Evolutionary conservation across 2,888 invertebrate genomes (phyloP).

Genomic region (Caenorhabditis sulstoni): DNA sequence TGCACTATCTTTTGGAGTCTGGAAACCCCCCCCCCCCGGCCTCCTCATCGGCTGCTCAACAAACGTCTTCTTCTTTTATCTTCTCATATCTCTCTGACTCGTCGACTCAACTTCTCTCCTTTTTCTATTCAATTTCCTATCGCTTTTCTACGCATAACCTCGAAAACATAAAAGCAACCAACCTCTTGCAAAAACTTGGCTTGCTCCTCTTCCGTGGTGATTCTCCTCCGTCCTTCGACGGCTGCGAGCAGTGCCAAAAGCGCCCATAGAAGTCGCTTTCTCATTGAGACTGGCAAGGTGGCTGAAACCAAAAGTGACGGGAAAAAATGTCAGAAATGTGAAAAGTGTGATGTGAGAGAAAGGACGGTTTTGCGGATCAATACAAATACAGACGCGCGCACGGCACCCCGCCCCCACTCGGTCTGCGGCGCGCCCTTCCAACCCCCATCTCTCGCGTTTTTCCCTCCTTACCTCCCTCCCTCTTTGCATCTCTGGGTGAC

Average conservation of each 20-base stretch:
- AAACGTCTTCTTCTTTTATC: too few relatives aligned
- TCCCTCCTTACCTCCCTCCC: constrained; percentile 54
- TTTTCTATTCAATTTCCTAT: neutral
- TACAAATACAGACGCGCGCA: constrained; percentile 44
- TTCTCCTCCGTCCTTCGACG: constrained; percentile 3
- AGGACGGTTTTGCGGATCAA: constrained; percentile 43
- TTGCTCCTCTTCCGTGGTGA: constrained; percentile 45
- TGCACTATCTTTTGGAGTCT: neutral
- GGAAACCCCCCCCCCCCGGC: too few relatives aligned
- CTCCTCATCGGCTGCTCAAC: too few relatives aligned
- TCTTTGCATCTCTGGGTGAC: constrained; percentile 12
- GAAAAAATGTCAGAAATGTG: constrained; percentile 35
- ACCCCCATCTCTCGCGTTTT: constrained; percentile 47
- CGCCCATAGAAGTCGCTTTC: neutral
- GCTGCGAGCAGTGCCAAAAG: constrained; percentile 9
- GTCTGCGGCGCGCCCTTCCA: constrained; percentile 30
- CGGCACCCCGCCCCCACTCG: constrained; percentile 43
- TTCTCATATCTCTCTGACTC: too few relatives aligned
- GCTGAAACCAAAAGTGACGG: neutral
- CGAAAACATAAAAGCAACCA: constrained; percentile 7
- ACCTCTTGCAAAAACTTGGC: constrained; percentile 47
- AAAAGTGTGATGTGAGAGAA: neutral
- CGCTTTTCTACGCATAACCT: neutral
- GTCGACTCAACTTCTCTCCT: neutral
- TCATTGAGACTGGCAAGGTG: constrained; percentile 2